These are phyloP conservation scores for Ganaspis sp. DNA, from an alignment of 1,140 invertebrate genomes.

Conservation along the genomic window DNA sequence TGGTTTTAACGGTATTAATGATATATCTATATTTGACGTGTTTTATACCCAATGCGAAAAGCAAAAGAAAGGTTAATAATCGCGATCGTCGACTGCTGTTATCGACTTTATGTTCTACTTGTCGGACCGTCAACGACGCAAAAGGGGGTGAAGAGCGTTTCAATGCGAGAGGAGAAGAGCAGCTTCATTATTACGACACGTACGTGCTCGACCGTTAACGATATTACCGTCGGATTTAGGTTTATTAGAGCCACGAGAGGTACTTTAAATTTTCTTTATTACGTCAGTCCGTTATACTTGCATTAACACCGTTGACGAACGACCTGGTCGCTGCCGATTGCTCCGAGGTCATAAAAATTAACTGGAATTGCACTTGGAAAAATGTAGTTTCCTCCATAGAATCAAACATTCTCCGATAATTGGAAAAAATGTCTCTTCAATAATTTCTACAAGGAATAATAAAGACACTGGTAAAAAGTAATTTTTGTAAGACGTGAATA, in stretches of 20 bases:
- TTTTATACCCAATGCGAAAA: not conserved
- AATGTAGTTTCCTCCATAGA: not conserved
- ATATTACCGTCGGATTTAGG: slow-evolving; percentile 29
- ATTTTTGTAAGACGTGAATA: too few species aligned
- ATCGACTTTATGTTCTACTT: slow-evolving; percentile 31
- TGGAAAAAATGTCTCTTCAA: too few species aligned
- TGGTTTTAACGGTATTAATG: not conserved
- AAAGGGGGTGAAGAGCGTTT: slow-evolving; percentile 13
- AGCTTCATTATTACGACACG: slow-evolving; percentile 30
- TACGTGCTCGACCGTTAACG: slow-evolving; percentile 28
- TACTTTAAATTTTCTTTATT: slow-evolving; percentile 30
- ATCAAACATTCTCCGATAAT: not conserved
- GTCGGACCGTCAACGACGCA: slow-evolving; percentile 19
- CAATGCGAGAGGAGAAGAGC: not conserved
- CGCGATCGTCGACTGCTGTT: slow-evolving; percentile 24
- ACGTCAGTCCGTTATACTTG: slow-evolving; percentile 28
- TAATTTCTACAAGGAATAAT: too few species aligned
- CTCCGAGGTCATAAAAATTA: not conserved
- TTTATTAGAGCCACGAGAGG: slow-evolving; percentile 31
- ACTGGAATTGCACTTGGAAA: not conserved
- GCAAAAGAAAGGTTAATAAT: slow-evolving; percentile 36
- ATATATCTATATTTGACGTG: not conserved
- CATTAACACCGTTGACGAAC: slow-evolving; percentile 20
- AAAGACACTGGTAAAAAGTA: too few species aligned
- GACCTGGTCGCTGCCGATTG: slow-evolving; percentile 9